A percentile compares a stretch with the other conserved stretches of the same genome.
Conservation (phyloP, 2,113 vertebrate genomes). For the Cyanistes caeruleus region DNA sequence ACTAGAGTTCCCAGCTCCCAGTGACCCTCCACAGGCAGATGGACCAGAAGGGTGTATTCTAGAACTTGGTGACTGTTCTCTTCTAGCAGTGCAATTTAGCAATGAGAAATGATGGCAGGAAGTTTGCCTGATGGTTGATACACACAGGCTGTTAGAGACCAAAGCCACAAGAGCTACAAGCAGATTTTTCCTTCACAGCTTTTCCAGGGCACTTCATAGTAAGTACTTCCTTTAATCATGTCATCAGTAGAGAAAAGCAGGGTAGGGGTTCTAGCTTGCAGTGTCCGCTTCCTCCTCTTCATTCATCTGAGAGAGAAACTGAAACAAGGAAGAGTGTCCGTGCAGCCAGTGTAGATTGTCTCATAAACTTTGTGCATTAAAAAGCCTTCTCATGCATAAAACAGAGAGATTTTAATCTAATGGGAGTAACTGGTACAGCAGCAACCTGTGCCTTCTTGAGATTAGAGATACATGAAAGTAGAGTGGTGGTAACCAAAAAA, state of each 20-base stretch:
- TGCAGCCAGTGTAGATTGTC: background rate
- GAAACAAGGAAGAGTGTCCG: background rate
- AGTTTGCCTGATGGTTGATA: background rate
- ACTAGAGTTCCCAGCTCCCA: background rate
- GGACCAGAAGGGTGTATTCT: background rate
- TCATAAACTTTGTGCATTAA: background rate
- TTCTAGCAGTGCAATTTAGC: background rate
- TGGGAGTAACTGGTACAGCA: background rate
- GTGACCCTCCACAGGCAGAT: background rate
- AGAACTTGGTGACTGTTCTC: too few relatives aligned
- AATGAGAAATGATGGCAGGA: background rate
- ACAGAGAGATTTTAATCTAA: background rate
- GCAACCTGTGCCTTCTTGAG: background rate
- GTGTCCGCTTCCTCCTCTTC: background rate
- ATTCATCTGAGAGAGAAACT: background rate
- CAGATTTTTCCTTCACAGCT: background rate
- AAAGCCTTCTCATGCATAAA: background rate
- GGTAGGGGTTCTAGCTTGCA: fast-evolving
- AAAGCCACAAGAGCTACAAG: background rate
- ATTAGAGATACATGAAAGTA: background rate
- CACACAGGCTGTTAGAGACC: background rate
- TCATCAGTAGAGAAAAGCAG: background rate
- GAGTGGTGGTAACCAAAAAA: background rate
- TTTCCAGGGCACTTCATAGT: background rate
- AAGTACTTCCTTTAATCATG: background rate